A percentile compares a stretch with the other conserved stretches of the same genome.
Evolutionary conservation across 2,113 vertebrate genomes (phyloP).

Genomic region (Catagonus wagneri): DNA sequence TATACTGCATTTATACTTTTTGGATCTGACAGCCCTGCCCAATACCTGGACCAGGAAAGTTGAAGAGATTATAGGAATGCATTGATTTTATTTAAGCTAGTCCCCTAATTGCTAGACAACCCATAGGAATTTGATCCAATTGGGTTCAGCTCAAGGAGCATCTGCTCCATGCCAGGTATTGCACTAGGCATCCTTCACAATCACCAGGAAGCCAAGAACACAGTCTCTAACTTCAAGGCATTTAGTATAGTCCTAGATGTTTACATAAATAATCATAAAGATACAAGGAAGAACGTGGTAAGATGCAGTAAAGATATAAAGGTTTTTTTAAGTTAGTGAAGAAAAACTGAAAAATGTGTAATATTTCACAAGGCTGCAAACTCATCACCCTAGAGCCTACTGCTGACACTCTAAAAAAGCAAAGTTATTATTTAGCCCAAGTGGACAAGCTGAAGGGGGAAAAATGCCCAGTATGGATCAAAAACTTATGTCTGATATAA

Average conservation of each 20-base stretch:
- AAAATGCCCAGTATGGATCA: not conserved
- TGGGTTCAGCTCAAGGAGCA: not conserved
- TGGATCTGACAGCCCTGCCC: not conserved
- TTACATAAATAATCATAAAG: not conserved
- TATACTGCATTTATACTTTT: not conserved
- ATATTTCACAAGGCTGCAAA: not conserved
- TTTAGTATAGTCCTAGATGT: not conserved
- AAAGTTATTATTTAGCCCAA: not conserved
- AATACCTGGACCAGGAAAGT: not conserved
- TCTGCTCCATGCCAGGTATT: not conserved
- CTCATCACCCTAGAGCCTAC: not conserved
- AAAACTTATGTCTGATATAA: not conserved
- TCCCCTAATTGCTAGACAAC: not conserved
- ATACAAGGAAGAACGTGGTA: not conserved
- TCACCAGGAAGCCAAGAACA: not conserved
- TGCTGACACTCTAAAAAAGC: not conserved
- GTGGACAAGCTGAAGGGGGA: not conserved
- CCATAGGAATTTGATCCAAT: not conserved
- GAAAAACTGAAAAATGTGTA: not conserved
- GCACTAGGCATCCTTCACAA: not conserved
- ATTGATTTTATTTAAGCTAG: constrained; percentile 1
- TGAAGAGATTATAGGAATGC: constrained; percentile 36
- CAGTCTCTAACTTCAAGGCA: not conserved
- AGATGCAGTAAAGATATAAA: not conserved
- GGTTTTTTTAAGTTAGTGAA: not conserved